Conservation (phyloP, 1,140 invertebrate species). For the Octopus bimaculoides region DNA sequence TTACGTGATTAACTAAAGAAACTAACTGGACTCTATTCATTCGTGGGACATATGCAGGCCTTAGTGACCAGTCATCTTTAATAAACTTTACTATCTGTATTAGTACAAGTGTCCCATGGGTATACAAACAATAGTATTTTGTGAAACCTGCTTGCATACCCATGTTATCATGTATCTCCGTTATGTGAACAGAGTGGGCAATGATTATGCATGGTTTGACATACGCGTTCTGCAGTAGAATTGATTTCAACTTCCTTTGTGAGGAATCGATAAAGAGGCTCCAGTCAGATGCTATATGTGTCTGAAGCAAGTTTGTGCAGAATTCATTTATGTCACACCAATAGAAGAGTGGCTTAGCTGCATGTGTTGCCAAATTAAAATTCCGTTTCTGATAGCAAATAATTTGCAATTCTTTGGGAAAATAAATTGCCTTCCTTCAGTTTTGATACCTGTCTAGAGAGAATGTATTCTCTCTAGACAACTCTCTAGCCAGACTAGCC, state of each 20-base stretch:
- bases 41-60: neutral
- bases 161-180: neutral
- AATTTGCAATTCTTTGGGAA: no score
- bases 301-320: neutral
- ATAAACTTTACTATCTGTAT: neutral
- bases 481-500: no score
- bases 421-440: no score
- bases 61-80: neutral
- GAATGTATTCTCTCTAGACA: no score
- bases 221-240: neutral
- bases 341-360: neutral
- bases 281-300: neutral
- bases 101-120: neutral
- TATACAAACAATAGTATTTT: neutral
- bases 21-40: neutral
- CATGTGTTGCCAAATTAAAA: no score
- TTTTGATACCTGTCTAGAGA: no score
- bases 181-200: neutral
- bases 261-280: constrained; percentile 3
- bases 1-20: neutral
- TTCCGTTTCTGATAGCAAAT: no score
- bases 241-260: neutral
- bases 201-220: neutral
- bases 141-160: neutral
- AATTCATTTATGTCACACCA: neutral